Evolutionary conservation across 2,888 invertebrate species (phyloP).

Genomic region (Elgonia sp.): DNA sequence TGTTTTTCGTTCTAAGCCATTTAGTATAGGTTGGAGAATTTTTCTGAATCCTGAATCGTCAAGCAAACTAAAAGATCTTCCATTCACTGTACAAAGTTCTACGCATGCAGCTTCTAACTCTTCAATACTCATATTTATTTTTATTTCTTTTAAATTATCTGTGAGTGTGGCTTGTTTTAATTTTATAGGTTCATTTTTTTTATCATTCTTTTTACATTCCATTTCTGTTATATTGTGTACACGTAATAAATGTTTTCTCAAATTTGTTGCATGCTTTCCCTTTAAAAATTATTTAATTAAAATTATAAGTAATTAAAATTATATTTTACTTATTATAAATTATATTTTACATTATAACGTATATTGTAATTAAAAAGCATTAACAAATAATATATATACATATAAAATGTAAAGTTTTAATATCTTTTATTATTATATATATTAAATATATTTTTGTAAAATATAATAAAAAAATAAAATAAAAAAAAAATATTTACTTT

Average conservation of each 20-base stretch:
- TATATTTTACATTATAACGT: too few relatives aligned
- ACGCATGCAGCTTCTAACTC: neutral
- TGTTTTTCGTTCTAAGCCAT: neutral
- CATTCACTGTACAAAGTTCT: neutral
- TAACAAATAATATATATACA: too few relatives aligned
- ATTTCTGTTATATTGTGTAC: neutral
- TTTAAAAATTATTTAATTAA: too few relatives aligned
- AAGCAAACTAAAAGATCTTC: neutral
- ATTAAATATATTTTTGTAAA: too few relatives aligned
- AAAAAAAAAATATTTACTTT: too few relatives aligned
- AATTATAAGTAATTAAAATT: too few relatives aligned
- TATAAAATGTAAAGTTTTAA: too few relatives aligned
- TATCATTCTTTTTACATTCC: neutral
- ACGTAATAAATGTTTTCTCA: neutral
- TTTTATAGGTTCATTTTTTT: neutral
- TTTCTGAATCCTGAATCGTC: neutral
- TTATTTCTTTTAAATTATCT: neutral
- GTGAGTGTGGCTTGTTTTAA: neutral
- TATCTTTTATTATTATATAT: too few relatives aligned
- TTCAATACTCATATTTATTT: neutral
- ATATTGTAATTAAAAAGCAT: too few relatives aligned
- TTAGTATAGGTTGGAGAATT: neutral
- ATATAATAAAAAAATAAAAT: too few relatives aligned
- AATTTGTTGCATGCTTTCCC: constrained; percentile 1
- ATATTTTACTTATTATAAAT: too few relatives aligned